Percentiles rank a stretch among this genome's conserved stretches.
phyloP scores from a whole-genome alignment of 2,797 vertebrate species.

The Coregonus ussuriensis region DNA sequence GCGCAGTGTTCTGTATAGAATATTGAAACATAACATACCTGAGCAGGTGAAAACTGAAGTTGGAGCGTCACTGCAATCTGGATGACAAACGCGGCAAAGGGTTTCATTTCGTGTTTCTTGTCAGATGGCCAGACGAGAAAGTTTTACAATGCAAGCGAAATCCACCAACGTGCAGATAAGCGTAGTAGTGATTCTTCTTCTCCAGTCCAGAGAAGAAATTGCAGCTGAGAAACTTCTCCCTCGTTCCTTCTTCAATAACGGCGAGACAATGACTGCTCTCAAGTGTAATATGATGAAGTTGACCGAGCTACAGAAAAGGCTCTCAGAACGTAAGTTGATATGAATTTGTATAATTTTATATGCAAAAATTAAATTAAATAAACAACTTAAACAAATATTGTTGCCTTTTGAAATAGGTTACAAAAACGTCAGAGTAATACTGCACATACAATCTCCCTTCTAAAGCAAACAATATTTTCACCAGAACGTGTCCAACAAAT shows the following conservation, averaged over 20 bases:
- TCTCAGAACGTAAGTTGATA: background rate
- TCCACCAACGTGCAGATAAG: conserved; percentile 42
- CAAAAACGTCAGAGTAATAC: background rate
- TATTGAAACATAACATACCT: conserved; percentile 71
- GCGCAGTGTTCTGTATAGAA: background rate
- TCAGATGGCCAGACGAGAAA: conserved; percentile 24
- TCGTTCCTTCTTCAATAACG: conserved; percentile 30
- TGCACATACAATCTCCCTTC: too few species aligned
- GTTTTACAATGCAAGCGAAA: conserved; percentile 34
- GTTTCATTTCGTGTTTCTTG: conserved; percentile 75
- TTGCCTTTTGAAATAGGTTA: background rate
- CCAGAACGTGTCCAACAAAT: conserved; percentile 7
- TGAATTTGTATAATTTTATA: background rate
- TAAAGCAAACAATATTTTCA: background rate
- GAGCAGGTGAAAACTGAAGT: conserved; percentile 77
- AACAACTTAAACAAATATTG: background rate
- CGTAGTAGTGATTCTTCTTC: conserved; percentile 35
- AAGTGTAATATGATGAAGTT: conserved; percentile 55
- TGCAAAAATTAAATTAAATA: background rate
- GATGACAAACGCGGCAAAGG: conserved; percentile 64
- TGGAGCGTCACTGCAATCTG: conserved; percentile 75
- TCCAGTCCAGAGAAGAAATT: conserved; percentile 27
- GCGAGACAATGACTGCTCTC: conserved; percentile 29
- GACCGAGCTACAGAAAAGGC: background rate
- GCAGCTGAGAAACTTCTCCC: conserved; percentile 30